Percentiles rank a stretch among this genome's conserved stretches.
Evolutionary conservation across 2,888 invertebrate species (phyloP).

Genomic region (Oasisia sp.): DNA sequence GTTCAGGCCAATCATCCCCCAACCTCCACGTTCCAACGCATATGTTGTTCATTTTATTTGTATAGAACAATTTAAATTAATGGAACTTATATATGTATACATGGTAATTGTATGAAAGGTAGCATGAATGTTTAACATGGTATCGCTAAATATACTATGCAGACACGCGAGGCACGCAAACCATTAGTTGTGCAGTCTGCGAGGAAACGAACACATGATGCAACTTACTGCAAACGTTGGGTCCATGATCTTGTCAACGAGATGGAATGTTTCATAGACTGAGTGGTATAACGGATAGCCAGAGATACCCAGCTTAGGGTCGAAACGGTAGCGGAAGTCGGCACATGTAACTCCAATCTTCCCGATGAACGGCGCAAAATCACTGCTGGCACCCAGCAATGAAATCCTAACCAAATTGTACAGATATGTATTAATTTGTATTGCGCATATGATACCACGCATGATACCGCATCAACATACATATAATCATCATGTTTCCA

Average conservation of each 20-base stretch:
- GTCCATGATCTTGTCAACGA: conserved; percentile 61
- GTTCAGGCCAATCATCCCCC: too few species aligned
- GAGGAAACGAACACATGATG: not conserved
- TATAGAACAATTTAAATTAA: too few species aligned
- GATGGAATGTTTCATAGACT: conserved; percentile 64
- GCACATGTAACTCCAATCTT: conserved; percentile 66
- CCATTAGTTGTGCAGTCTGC: not conserved
- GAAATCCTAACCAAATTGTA: conserved; percentile 42
- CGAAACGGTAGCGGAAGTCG: conserved; percentile 63
- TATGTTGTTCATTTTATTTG: too few species aligned
- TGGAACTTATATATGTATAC: too few species aligned
- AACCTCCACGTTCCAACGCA: too few species aligned
- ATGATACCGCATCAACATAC: conserved; percentile 13
- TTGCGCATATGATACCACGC: not conserved
- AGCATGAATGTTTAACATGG: too few species aligned
- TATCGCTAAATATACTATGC: not conserved
- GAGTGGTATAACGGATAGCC: conserved; percentile 67
- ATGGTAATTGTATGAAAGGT: too few species aligned
- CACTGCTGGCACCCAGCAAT: conserved; percentile 66
- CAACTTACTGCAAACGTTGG: conserved; percentile 48
- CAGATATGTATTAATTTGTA: not conserved
- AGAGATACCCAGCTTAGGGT: conserved; percentile 41
- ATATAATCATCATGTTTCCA: not conserved
- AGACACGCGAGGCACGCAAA: not conserved
- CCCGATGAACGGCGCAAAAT: conserved; percentile 66